Evolutionary conservation across 2,888 invertebrate species (phyloP).

Genomic region (Stegana nigrithorax): DNA sequence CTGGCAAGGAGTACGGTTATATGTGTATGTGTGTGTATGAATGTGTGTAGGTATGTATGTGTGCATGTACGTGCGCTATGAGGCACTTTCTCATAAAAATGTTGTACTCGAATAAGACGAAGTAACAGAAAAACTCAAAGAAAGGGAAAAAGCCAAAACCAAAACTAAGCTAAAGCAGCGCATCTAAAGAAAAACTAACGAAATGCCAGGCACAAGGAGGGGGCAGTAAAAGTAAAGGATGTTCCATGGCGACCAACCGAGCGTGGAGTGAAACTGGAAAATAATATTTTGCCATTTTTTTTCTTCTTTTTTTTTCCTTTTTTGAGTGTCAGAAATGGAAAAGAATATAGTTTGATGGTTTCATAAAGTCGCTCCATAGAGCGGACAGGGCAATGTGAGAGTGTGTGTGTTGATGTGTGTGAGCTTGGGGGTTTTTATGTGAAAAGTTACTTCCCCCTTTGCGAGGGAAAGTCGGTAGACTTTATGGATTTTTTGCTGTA

Average conservation of each 20-base stretch:
- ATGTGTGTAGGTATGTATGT: too few species aligned
- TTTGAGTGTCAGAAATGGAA: slow-evolving; percentile 68
- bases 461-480: slow-evolving; percentile 29
- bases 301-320: slow-evolving; percentile 46
- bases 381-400: background rate
- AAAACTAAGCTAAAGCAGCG: slow-evolving; percentile 11
- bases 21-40: too few species aligned
- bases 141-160: slow-evolving; percentile 8
- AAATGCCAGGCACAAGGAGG: slow-evolving; percentile 51
- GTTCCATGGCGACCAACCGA: slow-evolving; percentile 51
- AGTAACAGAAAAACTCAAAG: slow-evolving; percentile 35
- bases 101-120: slow-evolving; percentile 57
- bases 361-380: slow-evolving; percentile 55
- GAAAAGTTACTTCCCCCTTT: background rate
- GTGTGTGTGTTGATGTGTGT: slow-evolving; percentile 4
- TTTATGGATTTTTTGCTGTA: slow-evolving; percentile 53
- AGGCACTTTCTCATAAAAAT: slow-evolving; percentile 62
- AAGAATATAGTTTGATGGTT: slow-evolving; percentile 68
- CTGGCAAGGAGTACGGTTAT: slow-evolving; percentile 30
- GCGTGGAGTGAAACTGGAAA: slow-evolving; percentile 65
- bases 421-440: slow-evolving; percentile 9
- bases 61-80: slow-evolving; percentile 32
- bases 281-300: slow-evolving; percentile 58
- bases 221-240: slow-evolving; percentile 56
- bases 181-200: slow-evolving; percentile 24